A percentile compares a stretch with the other conserved stretches of the same genome.
phyloP scores from a whole-genome alignment of 2,888 invertebrate genomes.

The Pecten maximus region DNA sequence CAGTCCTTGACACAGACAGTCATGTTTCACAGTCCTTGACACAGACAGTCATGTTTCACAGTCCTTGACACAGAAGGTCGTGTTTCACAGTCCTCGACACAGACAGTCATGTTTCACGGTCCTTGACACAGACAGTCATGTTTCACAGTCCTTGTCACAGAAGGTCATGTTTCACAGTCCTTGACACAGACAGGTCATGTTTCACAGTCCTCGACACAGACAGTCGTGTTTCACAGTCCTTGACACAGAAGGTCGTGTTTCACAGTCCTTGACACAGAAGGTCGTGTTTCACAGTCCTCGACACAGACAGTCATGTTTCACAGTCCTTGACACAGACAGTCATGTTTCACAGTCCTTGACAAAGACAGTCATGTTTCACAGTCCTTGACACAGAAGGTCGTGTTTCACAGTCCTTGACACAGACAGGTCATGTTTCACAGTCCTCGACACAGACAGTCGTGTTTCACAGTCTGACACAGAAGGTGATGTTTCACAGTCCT shows the following conservation, averaged over 20 bases:
- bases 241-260: not conserved
- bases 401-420: too few species aligned
- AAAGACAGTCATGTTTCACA: not conserved
- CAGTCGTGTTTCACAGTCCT: too few species aligned
- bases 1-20: too few species aligned
- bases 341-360: too few species aligned
- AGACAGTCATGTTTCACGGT: too few species aligned
- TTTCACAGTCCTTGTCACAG: not conserved
- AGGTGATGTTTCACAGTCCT: not conserved
- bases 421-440: not conserved
- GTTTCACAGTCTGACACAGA: too few species aligned
- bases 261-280: not conserved
- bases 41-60: too few species aligned
- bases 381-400: not conserved
- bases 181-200: not conserved
- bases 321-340: not conserved
- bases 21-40: not conserved
- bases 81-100: not conserved
- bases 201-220: not conserved
- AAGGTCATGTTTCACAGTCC: too few species aligned
- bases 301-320: not conserved
- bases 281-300: too few species aligned
- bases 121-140: not conserved
- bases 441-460: not conserved
- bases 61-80: not conserved